Conservation (phyloP, 1,140 invertebrate genomes). For the Lepidurus arcticus region DNA sequence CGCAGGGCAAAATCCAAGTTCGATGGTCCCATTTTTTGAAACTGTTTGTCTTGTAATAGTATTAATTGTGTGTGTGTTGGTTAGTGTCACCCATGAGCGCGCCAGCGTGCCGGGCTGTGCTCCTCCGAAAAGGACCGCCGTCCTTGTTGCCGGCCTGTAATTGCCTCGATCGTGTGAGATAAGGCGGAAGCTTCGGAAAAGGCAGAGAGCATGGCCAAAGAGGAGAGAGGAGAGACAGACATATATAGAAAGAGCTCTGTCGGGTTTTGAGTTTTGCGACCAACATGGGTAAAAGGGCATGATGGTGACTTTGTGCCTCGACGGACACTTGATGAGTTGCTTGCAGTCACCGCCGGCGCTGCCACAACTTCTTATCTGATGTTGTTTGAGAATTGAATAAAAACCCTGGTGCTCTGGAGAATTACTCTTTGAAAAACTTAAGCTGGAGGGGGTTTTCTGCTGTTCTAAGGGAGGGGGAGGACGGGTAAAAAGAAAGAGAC, state of each 20-base stretch:
- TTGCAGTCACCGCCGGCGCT: slow-evolving; percentile 6
- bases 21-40: background rate
- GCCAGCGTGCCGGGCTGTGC: slow-evolving; percentile 16
- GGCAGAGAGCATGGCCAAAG: background rate
- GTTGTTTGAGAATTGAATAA: too few relatives aligned
- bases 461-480: background rate
- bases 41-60: background rate
- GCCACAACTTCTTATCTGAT: background rate
- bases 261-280: background rate
- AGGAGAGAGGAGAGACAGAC: background rate
- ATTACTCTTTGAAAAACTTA: too few relatives aligned
- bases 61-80: slow-evolving; percentile 15
- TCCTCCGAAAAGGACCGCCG: slow-evolving; percentile 30
- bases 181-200: slow-evolving; percentile 27
- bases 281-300: background rate
- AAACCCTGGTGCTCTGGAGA: too few relatives aligned
- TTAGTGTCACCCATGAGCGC: slow-evolving; percentile 10
- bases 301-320: background rate
- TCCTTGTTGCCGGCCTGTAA: slow-evolving; percentile 35
- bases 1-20: too few relatives aligned
- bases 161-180: slow-evolving; percentile 35
- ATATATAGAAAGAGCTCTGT: background rate
- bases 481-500: background rate
- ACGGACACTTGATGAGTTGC: slow-evolving; percentile 9
- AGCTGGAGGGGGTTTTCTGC: too few relatives aligned